Evolutionary conservation across 92 coral and sea anemone species (phyloP), one percentile per base, ranked within the genome.

Genomic region (Porites divaricata): DNA sequence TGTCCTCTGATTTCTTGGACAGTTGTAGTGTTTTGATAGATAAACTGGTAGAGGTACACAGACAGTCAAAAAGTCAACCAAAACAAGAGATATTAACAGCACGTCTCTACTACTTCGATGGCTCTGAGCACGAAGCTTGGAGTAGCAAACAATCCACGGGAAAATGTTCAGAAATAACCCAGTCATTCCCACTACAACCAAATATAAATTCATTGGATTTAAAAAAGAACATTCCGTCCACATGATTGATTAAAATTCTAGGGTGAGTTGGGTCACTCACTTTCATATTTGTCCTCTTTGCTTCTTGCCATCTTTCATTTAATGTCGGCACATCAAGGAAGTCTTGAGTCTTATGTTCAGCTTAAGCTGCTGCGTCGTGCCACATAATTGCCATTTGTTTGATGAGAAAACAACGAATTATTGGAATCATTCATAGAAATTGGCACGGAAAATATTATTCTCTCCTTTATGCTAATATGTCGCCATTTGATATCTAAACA

Each of bases 41-140:
- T 89, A 92, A 23, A 94, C 87, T 0, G 95, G 95, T 59, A 94
- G 24, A 67, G 98, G 98, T 1, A 94, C 88, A 6, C 80, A 77
- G 6, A 90, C 83, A 8, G 95, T 92, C 14, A 94, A 83, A 67
- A 92, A 28, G 74, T 94, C 93, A 70, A 89, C 81, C 20, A 87
- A 22, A 26, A 88, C 84, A 16, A 94, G 92, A 48, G 95, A 89
- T 2, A 95, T 91, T 12, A 92, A 61, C 64, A 94, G 62, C 10
- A 92, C 88, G 57, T 94, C 98, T 64, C 94, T 63, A 63, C 95
- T 93, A 24, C 80, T 87, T 61, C 92, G 89, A 16, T 70, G 69
- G 23, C 74, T 74, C n/a, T 76, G 77, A 7, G 75, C 69, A 45
- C 88, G 93, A 66, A 94, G 83, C 72, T 81, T 90, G 48, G 86